Conservation (phyloP, 2,113 vertebrate genomes). For the Sander lucioperca region DNA sequence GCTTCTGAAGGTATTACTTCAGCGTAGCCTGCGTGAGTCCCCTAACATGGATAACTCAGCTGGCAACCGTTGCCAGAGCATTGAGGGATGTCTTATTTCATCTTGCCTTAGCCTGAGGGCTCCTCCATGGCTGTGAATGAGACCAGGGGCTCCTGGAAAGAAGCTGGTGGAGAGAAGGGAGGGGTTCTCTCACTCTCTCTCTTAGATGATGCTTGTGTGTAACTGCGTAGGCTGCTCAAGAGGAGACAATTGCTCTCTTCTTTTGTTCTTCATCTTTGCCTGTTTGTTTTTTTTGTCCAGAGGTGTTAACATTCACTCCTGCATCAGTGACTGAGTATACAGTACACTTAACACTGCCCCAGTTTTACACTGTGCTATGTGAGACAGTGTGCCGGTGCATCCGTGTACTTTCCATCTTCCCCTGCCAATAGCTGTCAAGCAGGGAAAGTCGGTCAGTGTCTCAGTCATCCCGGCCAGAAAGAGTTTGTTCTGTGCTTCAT, state of each 20-base stretch:
- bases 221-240: too few relatives aligned
- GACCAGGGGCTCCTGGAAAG: too few relatives aligned
- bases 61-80: conserved; percentile 53
- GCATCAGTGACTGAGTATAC: conserved; percentile 17
- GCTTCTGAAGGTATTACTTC: conserved; percentile 37
- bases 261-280: too few relatives aligned
- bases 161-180: too few relatives aligned
- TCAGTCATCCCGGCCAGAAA: conserved; percentile 53
- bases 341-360: too few relatives aligned
- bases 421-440: conserved; percentile 43
- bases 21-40: conserved; percentile 51
- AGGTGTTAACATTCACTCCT: conserved; percentile 38
- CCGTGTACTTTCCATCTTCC: conserved; percentile 19
- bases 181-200: too few relatives aligned
- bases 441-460: conserved; percentile 66
- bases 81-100: conserved; percentile 62
- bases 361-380: too few relatives aligned
- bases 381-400: not conserved
- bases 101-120: conserved; percentile 54
- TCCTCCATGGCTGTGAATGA: conserved; percentile 28
- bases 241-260: too few relatives aligned
- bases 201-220: too few relatives aligned
- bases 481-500: conserved; percentile 23
- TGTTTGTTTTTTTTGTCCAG: not conserved
- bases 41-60: conserved; percentile 71